phyloP scores from a whole-genome alignment of 35 echinoderm and acorn worm genomes.

The Patiria miniata region DNA sequence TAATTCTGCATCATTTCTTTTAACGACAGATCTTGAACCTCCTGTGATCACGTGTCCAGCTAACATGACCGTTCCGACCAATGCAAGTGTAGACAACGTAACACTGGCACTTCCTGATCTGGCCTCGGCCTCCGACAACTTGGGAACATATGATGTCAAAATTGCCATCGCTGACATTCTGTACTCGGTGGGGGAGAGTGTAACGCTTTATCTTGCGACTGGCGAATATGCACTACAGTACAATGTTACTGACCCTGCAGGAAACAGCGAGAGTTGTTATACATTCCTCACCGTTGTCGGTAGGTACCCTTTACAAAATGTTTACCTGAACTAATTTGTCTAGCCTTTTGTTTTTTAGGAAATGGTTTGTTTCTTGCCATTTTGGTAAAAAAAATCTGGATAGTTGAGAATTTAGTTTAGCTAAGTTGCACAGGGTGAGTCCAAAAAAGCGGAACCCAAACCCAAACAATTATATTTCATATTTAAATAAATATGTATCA shows the following conservation, averaged over 20 bases:
- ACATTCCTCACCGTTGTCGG: too few relatives aligned
- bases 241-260: background rate
- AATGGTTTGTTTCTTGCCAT: too few relatives aligned
- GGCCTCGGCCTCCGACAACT: background rate
- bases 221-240: background rate
- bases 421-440: too few relatives aligned
- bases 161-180: background rate
- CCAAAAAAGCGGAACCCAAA: too few relatives aligned
- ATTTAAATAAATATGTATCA: too few relatives aligned
- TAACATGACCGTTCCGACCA: background rate
- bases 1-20: too few relatives aligned
- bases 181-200: background rate
- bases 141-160: background rate
- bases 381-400: too few relatives aligned
- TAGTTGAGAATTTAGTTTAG: too few relatives aligned
- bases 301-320: too few relatives aligned
- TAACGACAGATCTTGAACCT: background rate
- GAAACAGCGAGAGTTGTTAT: background rate
- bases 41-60: background rate
- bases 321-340: too few relatives aligned
- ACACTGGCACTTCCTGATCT: background rate
- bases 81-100: background rate
- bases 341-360: too few relatives aligned
- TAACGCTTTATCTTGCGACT: background rate
- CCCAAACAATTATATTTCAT: too few relatives aligned